Percentiles rank a stretch among this genome's conserved stretches.
Conservation (phyloP, 2,113 vertebrate species). For the Leucoraja erinaceus region DNA sequence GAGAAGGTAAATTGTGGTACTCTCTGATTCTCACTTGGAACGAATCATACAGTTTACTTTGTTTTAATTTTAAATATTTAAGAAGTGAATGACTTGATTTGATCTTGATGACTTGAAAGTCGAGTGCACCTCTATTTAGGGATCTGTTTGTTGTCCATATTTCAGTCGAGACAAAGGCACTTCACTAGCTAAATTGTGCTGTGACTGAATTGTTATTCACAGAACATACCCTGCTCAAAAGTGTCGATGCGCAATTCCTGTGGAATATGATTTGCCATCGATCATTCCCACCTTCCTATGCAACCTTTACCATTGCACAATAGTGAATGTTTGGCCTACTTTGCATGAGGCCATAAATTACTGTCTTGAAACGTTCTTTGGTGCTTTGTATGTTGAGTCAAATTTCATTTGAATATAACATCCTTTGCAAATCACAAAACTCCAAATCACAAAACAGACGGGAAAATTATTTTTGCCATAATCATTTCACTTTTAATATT, state of each 20-base stretch:
- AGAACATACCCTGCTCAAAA: constrained; percentile 39
- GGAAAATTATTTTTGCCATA: too few relatives aligned
- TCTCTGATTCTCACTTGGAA: not conserved
- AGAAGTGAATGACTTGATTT: not conserved
- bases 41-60: not conserved
- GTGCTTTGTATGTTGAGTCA: constrained; percentile 50
- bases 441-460: too few relatives aligned
- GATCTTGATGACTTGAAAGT: too few relatives aligned
- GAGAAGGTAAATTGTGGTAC: constrained; percentile 70
- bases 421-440: too few relatives aligned
- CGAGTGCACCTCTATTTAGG: not conserved
- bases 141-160: not conserved
- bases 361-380: constrained; percentile 43
- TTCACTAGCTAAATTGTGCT: constrained; percentile 42
- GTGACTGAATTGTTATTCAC: constrained; percentile 39
- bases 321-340: constrained; percentile 49
- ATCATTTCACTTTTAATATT: too few relatives aligned
- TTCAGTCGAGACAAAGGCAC: constrained; percentile 42
- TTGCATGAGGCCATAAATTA: constrained; percentile 1
- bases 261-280: not conserved
- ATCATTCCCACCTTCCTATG: constrained; percentile 11
- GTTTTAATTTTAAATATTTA: not conserved
- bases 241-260: constrained; percentile 39
- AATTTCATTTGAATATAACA: too few relatives aligned
- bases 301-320: constrained; percentile 28